These are phyloP conservation scores for Eudyptes chrysolophus DNA, from an alignment of 2,113 vertebrate genomes.

Conservation along the genomic window DNA sequence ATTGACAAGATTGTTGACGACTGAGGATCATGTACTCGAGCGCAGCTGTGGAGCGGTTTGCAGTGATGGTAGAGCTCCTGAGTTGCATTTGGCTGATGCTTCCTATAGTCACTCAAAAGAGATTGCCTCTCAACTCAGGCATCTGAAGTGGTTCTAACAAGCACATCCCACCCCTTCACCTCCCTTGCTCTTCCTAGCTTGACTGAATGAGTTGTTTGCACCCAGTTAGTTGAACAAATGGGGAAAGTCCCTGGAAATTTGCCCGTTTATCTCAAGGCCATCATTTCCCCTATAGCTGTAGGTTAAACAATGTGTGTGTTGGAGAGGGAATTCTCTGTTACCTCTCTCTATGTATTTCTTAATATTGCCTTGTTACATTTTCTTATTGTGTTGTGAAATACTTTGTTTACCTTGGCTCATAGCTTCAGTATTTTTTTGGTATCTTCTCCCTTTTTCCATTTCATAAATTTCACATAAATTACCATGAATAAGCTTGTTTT, in stretches of 20 bases:
- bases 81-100: background rate
- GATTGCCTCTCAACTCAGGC: background rate
- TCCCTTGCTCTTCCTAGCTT: background rate
- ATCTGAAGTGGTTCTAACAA: background rate
- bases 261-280: background rate
- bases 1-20: no score
- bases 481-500: background rate
- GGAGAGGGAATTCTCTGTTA: background rate
- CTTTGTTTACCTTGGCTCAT: background rate
- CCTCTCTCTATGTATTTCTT: background rate
- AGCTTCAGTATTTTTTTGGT: background rate
- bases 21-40: fast-evolving
- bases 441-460: background rate
- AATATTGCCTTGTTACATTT: background rate
- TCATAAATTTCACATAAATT: background rate
- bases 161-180: background rate
- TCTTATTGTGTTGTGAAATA: background rate
- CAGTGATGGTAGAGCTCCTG: background rate
- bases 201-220: background rate
- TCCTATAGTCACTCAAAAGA: background rate
- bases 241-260: background rate
- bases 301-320: background rate
- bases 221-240: background rate
- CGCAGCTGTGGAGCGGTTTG: background rate
- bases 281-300: background rate